Conservation (phyloP, 2,888 invertebrate genomes). For the Lypha dubia region DNA sequence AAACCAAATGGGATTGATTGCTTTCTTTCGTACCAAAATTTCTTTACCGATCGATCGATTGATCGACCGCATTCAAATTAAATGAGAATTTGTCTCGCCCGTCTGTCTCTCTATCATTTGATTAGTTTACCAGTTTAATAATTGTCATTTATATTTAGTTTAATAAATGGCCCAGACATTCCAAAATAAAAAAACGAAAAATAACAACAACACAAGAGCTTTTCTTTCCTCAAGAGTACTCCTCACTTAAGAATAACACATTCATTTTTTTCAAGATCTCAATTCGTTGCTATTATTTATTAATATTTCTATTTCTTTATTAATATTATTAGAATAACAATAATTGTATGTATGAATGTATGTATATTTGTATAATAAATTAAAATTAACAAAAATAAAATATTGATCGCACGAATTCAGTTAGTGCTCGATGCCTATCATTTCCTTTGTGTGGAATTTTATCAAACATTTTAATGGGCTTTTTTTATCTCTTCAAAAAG, state of each 20-base stretch:
- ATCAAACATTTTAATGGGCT: slow-evolving; percentile 67
- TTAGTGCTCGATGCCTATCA: background rate
- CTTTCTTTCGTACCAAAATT: slow-evolving; percentile 45
- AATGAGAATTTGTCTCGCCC: background rate
- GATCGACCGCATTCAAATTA: slow-evolving; percentile 1
- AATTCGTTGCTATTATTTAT: slow-evolving; percentile 1
- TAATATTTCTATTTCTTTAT: slow-evolving; percentile 8
- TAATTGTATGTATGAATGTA: background rate
- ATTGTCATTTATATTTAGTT: slow-evolving; percentile 1
- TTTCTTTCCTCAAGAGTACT: slow-evolving; percentile 41
- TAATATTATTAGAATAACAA: slow-evolving; percentile 28
- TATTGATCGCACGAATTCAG: slow-evolving; percentile 9
- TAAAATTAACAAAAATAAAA: background rate
- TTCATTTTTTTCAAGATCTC: slow-evolving; percentile 32
- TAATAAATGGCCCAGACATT: slow-evolving; percentile 29
- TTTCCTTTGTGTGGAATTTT: slow-evolving; percentile 63
- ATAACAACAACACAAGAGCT: background rate
- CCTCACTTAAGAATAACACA: slow-evolving; percentile 18
- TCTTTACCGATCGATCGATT: slow-evolving; percentile 23
- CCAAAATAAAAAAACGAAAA: slow-evolving; percentile 25
- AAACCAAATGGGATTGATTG: slow-evolving; percentile 51
- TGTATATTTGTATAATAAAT: background rate
- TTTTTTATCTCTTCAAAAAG: slow-evolving; percentile 57
- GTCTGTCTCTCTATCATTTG: background rate
- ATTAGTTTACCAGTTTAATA: background rate